Conservation (phyloP, 2,888 invertebrate species). For the Magallana nippona region DNA sequence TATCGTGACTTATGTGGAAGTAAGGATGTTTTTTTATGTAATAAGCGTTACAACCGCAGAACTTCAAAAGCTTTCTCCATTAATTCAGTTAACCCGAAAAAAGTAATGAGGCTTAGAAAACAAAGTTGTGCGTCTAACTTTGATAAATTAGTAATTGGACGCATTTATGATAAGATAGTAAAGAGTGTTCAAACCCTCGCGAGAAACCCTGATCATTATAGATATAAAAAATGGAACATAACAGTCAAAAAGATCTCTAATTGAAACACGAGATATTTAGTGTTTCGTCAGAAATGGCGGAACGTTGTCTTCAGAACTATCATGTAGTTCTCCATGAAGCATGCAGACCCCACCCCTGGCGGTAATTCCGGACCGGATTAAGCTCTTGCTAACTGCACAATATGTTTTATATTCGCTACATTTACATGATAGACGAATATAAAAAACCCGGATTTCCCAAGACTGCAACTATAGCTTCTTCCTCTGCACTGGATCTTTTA, state of each 20-base stretch:
- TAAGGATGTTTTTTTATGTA: conserved; percentile 11
- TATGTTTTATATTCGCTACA: conserved; percentile 12
- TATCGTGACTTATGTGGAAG: conserved; percentile 27
- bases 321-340: background rate
- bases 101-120: conserved; percentile 42
- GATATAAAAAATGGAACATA: background rate
- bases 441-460: background rate
- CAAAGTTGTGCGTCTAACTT: conserved; percentile 31
- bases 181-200: conserved; percentile 26
- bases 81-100: conserved; percentile 39
- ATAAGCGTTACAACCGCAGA: conserved; percentile 27
- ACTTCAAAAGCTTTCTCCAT: conserved; percentile 30
- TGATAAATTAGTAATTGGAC: conserved; percentile 44
- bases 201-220: conserved; percentile 30
- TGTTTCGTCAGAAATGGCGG: conserved; percentile 9
- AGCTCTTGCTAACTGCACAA: conserved; percentile 7
- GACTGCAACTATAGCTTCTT: background rate
- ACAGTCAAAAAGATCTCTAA: conserved; percentile 23
- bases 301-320: background rate
- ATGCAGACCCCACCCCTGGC: conserved; percentile 1
- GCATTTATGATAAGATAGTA: conserved; percentile 38
- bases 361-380: conserved; percentile 10
- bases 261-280: conserved; percentile 31
- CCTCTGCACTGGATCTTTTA: background rate
- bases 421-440: conserved; percentile 25